These are phyloP conservation scores for Agrotis segetum DNA, from an alignment of 2,888 invertebrate genomes.

Conservation along the genomic window DNA sequence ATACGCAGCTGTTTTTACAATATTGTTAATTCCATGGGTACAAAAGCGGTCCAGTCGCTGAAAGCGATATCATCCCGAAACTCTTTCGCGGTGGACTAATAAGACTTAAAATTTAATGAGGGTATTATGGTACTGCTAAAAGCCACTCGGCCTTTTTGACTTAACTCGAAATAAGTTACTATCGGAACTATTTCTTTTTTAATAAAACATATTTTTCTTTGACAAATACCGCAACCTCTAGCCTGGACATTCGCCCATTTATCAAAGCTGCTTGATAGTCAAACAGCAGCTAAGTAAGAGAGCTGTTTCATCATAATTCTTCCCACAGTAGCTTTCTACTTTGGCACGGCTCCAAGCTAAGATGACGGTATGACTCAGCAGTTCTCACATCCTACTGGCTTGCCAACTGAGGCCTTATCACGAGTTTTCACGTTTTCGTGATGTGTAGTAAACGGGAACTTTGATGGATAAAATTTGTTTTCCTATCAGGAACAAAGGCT, in stretches of 20 bases:
- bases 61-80: too few relatives aligned
- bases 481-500: too few relatives aligned
- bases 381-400: conserved; percentile 38
- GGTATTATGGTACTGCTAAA: too few relatives aligned
- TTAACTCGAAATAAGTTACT: neutral
- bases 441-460: too few relatives aligned
- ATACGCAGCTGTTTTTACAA: too few relatives aligned
- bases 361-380: conserved; percentile 65
- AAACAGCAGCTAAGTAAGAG: conserved; percentile 52
- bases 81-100: too few relatives aligned
- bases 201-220: conserved; percentile 5
- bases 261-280: conserved; percentile 58
- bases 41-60: too few relatives aligned
- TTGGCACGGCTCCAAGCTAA: conserved; percentile 63
- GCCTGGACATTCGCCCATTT: conserved; percentile 47
- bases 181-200: neutral
- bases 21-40: too few relatives aligned
- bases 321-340: conserved; percentile 60
- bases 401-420: conserved; percentile 36
- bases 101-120: too few relatives aligned
- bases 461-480: too few relatives aligned
- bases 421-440: too few relatives aligned
- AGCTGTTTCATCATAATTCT: conserved; percentile 66
- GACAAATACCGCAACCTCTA: conserved; percentile 38
- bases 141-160: too few relatives aligned